A percentile compares a stretch with the other conserved stretches of the same genome.
phyloP scores from a whole-genome alignment of 2,113 vertebrate species.

The Edolisoma coerulescens region DNA sequence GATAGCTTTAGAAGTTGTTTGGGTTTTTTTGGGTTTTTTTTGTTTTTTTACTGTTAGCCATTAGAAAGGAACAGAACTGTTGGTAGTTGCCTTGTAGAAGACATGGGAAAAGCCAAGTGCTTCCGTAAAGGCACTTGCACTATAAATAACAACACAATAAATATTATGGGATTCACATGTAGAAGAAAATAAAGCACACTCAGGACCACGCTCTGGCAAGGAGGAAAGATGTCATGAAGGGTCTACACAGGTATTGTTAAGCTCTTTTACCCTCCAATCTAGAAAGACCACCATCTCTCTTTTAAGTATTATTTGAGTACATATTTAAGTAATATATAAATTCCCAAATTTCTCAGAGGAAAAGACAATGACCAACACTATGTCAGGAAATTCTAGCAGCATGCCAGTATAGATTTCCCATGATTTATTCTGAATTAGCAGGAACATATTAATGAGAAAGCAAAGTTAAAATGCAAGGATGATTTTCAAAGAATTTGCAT shows the following conservation, averaged over 20 bases:
- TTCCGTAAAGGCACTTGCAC: neutral
- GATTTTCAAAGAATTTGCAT: neutral
- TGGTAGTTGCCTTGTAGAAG: neutral
- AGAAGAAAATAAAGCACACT: neutral
- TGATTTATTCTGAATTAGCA: neutral
- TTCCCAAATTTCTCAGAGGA: neutral
- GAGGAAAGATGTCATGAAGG: neutral
- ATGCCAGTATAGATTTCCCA: neutral
- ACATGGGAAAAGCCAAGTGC: rapidly evolving
- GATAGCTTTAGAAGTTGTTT: neutral
- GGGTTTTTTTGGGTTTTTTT: too few species aligned
- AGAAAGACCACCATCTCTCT: neutral
- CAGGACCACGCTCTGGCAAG: neutral
- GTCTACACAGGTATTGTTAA: rapidly evolving
- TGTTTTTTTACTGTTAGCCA: neutral
- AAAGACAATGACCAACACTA: rapidly evolving
- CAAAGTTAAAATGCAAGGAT: neutral
- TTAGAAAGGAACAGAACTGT: neutral
- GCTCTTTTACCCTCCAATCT: neutral
- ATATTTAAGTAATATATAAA: neutral
- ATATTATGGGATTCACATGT: neutral
- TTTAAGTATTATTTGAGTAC: too few species aligned
- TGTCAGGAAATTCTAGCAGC: neutral
- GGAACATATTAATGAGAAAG: neutral
- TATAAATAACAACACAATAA: neutral